phyloP scores from a whole-genome alignment of 2,113 vertebrate genomes.

The Pomatostomus ruficeps region DNA sequence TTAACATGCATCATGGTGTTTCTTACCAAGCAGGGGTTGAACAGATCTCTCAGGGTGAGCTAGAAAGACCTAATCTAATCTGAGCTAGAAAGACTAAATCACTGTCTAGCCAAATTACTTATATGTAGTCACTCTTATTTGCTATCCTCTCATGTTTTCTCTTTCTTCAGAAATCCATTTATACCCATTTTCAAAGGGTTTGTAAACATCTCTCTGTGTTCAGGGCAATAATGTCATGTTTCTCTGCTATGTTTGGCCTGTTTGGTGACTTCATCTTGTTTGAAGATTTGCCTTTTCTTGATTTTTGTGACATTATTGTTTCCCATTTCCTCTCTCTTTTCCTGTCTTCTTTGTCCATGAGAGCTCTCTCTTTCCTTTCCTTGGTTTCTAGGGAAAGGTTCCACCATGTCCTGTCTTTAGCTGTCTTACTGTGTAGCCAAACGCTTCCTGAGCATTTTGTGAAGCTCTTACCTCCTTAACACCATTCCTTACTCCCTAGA shows the following conservation, averaged over 20 bases:
- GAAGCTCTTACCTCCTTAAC: background rate
- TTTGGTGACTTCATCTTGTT: background rate
- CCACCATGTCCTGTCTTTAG: background rate
- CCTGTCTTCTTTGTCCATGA: background rate
- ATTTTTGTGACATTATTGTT: background rate
- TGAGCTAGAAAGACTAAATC: background rate
- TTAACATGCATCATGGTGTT: background rate
- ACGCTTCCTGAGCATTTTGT: background rate
- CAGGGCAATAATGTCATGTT: background rate
- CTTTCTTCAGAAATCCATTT: background rate
- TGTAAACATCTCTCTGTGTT: background rate
- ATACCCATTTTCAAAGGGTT: background rate
- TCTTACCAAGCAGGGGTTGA: background rate
- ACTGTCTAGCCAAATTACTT: background rate
- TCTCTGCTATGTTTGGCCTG: background rate
- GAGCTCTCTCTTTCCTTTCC: background rate
- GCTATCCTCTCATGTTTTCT: background rate
- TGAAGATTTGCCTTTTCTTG: background rate
- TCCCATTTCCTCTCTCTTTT: background rate
- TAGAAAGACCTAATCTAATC: background rate
- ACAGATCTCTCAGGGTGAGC: background rate
- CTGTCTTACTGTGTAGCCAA: background rate
- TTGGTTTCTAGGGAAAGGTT: background rate
- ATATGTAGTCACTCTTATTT: background rate
- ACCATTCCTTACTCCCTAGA: background rate